Percentiles rank a stretch among this genome's conserved stretches.
phyloP scores from a whole-genome alignment of 1,140 invertebrate species.

The Drosophila burlai region DNA sequence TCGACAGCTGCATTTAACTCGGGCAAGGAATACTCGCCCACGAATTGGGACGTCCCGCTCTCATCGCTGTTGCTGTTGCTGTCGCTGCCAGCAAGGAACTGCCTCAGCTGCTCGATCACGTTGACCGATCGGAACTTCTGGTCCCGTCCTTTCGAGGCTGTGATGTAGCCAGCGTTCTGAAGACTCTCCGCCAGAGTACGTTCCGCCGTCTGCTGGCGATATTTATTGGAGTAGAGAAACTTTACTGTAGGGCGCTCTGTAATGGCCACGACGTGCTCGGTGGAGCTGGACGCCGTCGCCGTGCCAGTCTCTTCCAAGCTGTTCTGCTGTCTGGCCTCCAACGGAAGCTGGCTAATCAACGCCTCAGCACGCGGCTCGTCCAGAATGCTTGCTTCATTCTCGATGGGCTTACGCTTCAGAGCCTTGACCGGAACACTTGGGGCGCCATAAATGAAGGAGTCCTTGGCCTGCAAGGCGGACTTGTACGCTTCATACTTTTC shows the following conservation, averaged over 20 bases:
- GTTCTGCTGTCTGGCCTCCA: conserved; percentile 60
- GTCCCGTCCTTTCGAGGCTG: conserved; percentile 32
- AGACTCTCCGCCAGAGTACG: conserved; percentile 72
- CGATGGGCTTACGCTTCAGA: conserved; percentile 49
- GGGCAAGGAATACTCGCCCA: conserved; percentile 65
- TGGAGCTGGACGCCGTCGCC: conserved; percentile 38
- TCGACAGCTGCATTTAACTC: conserved; percentile 65
- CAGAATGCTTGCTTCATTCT: conserved; percentile 56
- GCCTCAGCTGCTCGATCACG: conserved; percentile 74
- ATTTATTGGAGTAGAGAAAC: conserved; percentile 76
- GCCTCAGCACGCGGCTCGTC: conserved; percentile 72
- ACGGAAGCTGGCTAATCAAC: conserved; percentile 45
- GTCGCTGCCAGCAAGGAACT: conserved; percentile 66
- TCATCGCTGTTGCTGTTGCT: conserved; percentile 66
- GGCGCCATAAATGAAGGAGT: conserved; percentile 3
- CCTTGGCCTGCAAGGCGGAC: conserved; percentile 44
- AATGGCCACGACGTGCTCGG: conserved; percentile 55
- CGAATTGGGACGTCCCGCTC: conserved; percentile 75
- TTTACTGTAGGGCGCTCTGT: conserved; percentile 72
- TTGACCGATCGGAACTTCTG: conserved; percentile 50
- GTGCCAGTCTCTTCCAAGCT: conserved; percentile 51
- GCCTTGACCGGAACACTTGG: conserved; percentile 24
- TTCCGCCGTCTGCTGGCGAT: conserved; percentile 73
- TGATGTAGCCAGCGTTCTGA: conserved; percentile 77
- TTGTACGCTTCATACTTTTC: conserved; percentile 73